Base-by-base conservation (phyloP, 2,888 invertebrate genomes). In the Cecidostiba fungosa region DNA sequence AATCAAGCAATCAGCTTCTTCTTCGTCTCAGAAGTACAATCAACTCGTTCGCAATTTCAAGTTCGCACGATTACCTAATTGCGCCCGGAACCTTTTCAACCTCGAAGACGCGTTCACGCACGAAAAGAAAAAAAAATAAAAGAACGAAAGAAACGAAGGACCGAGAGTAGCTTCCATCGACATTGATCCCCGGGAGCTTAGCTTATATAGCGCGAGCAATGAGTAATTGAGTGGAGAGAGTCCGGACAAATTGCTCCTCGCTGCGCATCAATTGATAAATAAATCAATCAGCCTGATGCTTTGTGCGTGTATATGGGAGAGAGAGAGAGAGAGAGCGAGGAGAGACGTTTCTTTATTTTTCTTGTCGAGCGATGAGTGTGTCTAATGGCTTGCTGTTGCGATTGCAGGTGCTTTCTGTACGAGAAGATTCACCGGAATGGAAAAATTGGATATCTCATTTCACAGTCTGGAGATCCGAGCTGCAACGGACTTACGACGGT, bases 381-480 rank as follows among this genome's bases (percentile, higher is more conserved):
- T 39, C 6, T 39, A 74, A 29, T 43, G 26, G 29, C 16, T 74
- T 36, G 29, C 29, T 43, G 54, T 78, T 85, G 70, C 66, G 39
- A 84, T 92, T 92, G 6, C 93, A 95, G 96, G 89, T 98, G 98
- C 90, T 97, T 97, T 94, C 96, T 97, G 86, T 97, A 97, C 94
- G 96, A 96, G 90, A 94, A 94, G 88, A 93, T 90, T 89, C 93
- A 93, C 82, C 92, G 91, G 59, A 90, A 90, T 19, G 93, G 92
- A 5, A 94, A 94, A 86, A 94, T 95, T 88, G 95, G 95, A 1
- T 97, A 96, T 91, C 94, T 95, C 87, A 95, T 97, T 0, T 96
- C 97, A 0, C 96, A 97, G 91, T 96, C 96, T 0, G 97, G 96
- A 0, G 97, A 97, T 92, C 97, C 97, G 16, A 96, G 97, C 0